These are phyloP conservation scores for Distichodus sexfasciatus DNA, from an alignment of 2,797 vertebrate species.

Conservation along the genomic window DNA sequence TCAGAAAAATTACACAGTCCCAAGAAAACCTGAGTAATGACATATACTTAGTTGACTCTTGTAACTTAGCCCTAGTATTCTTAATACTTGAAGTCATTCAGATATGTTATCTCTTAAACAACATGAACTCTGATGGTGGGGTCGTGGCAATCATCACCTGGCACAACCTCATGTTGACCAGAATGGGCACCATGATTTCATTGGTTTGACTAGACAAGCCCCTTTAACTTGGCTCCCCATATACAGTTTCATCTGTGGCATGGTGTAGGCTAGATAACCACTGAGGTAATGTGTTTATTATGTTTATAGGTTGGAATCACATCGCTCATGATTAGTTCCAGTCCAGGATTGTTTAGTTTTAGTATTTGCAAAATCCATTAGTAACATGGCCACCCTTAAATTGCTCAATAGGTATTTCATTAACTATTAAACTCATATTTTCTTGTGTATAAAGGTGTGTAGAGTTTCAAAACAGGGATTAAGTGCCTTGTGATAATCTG, in stretches of 20 bases:
- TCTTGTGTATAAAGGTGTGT: too few species aligned
- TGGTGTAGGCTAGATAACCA: not conserved
- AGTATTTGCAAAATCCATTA: too few species aligned
- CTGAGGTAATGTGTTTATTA: not conserved
- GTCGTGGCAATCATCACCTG: not conserved
- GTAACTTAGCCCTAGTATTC: too few species aligned
- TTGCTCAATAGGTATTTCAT: too few species aligned
- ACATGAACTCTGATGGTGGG: not conserved
- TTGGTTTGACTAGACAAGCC: not conserved
- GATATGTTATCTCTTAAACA: not conserved
- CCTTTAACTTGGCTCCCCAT: not conserved
- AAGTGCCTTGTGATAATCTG: too few species aligned
- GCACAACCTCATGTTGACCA: not conserved
- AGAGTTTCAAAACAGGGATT: too few species aligned
- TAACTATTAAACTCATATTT: too few species aligned
- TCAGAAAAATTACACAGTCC: not conserved
- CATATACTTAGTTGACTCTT: too few species aligned
- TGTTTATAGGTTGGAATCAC: not conserved
- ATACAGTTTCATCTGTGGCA: not conserved
- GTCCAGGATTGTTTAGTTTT: too few species aligned
- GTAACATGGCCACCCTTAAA: too few species aligned
- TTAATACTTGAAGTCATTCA: not conserved
- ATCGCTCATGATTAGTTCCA: not conserved
- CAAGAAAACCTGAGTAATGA: too few species aligned
- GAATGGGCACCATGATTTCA: not conserved